phyloP scores from a whole-genome alignment of 2,113 vertebrate species.

The Siniperca knerii region DNA sequence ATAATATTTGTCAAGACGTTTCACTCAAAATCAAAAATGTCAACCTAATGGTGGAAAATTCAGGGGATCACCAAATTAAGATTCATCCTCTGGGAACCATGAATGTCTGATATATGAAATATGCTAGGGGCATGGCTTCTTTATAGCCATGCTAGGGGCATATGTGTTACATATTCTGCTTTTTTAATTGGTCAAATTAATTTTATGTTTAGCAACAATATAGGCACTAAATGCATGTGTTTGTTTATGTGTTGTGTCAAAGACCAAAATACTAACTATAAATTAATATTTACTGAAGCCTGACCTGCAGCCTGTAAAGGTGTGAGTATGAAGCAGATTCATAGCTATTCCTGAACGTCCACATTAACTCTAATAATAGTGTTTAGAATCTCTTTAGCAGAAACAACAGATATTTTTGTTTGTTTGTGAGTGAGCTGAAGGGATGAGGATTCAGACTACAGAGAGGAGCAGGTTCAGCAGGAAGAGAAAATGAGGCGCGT shows the following conservation, averaged over 20 bases:
- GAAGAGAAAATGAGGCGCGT: constrained; percentile 10
- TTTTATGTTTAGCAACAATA: background rate
- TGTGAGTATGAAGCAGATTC: background rate
- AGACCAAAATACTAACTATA: background rate
- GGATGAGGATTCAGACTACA: background rate
- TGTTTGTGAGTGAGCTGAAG: background rate
- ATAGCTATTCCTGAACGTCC: background rate
- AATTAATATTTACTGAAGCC: background rate
- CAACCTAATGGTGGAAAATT: background rate
- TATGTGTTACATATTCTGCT: background rate
- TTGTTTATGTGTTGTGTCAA: background rate
- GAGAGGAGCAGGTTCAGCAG: constrained; percentile 9
- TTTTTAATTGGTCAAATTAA: background rate
- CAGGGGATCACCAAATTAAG: background rate
- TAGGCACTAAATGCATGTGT: background rate
- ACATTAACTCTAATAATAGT: background rate
- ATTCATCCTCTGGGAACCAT: background rate
- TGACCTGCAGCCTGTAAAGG: background rate
- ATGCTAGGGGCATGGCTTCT: too few relatives aligned
- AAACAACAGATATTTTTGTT: background rate
- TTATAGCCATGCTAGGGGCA: too few relatives aligned
- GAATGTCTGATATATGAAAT: background rate
- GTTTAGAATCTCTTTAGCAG: background rate
- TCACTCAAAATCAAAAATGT: too few relatives aligned
- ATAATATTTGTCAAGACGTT: background rate